Conservation (phyloP, 2,888 invertebrate species). For the Machimus atricapillus region DNA sequence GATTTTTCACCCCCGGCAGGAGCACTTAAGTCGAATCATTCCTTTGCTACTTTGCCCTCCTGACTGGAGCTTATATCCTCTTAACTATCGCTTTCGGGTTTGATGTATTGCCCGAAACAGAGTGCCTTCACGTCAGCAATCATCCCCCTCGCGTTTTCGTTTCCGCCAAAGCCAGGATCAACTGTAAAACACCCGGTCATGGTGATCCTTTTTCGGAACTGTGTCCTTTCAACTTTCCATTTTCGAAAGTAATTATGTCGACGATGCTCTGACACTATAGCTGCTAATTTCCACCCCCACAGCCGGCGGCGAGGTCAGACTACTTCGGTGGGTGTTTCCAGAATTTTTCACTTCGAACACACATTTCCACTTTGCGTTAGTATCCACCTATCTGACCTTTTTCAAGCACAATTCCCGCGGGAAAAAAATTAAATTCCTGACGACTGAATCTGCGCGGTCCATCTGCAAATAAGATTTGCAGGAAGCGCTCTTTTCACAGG, state of each 20-base stretch:
- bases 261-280: not conserved
- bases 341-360: not conserved
- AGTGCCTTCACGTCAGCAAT: not conserved
- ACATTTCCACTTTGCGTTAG: not conserved
- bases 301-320: not conserved
- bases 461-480: not conserved
- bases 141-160: not conserved
- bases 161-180: not conserved
- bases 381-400: not conserved
- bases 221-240: not conserved
- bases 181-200: not conserved
- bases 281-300: not conserved
- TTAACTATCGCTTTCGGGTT: not conserved
- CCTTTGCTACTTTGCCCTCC: not conserved
- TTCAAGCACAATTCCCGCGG: not conserved
- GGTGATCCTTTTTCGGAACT: not conserved
- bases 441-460: not conserved
- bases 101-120: not conserved
- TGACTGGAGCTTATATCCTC: not conserved
- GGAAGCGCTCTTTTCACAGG: not conserved
- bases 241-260: not conserved
- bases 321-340: not conserved
- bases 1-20: not conserved
- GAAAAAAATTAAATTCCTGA: not conserved
- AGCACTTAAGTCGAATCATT: slow-evolving; percentile 11